Percentiles rank a stretch among this genome's conserved stretches.
phyloP scores from a whole-genome alignment of 1,140 invertebrate species.

The Listronotus bonariensis region DNA sequence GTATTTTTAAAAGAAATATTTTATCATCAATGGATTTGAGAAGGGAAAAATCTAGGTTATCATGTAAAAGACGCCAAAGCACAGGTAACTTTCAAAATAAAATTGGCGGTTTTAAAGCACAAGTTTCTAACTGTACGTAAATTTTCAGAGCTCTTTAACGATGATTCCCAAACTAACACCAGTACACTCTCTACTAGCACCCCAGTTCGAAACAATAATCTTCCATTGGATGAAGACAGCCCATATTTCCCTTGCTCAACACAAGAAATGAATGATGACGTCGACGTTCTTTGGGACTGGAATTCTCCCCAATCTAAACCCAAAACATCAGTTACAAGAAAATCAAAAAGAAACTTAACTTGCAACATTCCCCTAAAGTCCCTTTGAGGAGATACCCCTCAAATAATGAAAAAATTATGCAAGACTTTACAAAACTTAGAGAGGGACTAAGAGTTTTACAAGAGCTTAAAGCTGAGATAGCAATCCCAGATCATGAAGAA shows the following conservation, averaged over 20 bases:
- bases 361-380: conserved; percentile 44
- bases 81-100: not conserved
- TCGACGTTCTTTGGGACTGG: conserved; percentile 54
- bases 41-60: not conserved
- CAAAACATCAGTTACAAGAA: conserved; percentile 30
- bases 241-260: conserved; percentile 39
- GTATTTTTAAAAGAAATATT: no score
- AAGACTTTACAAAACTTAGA: conserved; percentile 49
- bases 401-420: conserved; percentile 35
- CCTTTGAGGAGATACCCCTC: conserved; percentile 42
- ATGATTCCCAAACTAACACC: not conserved
- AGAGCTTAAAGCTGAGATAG: conserved; percentile 48
- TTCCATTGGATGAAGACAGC: conserved; percentile 33
- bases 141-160: conserved; percentile 9
- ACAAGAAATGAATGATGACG: conserved; percentile 48
- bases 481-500: conserved; percentile 43
- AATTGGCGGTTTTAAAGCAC: not conserved
- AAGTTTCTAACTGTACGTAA: not conserved
- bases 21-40: not conserved
- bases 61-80: not conserved
- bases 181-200: not conserved
- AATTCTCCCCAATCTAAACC: conserved; percentile 49
- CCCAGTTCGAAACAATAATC: conserved; percentile 9
- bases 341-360: conserved; percentile 37
- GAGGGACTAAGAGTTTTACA: conserved; percentile 47